These are phyloP conservation scores for Percopsis transmontana DNA, from an alignment of 2,113 vertebrate genomes.

Conservation along the genomic window DNA sequence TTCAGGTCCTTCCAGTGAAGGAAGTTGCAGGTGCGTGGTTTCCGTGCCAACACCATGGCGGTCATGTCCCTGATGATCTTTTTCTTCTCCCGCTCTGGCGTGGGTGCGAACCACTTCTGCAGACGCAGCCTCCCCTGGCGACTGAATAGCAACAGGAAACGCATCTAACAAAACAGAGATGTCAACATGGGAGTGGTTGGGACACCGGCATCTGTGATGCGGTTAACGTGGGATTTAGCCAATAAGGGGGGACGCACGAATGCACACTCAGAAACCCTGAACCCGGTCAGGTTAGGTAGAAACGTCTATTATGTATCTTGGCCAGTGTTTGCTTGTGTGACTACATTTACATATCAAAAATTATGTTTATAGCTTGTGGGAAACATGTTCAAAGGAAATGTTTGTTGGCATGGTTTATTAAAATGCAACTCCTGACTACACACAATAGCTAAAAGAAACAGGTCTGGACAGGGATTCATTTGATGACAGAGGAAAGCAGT, in stretches of 20 bases:
- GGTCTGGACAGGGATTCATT: constrained; percentile 1
- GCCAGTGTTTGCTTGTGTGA: too few species aligned
- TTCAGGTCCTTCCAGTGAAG: constrained; percentile 97
- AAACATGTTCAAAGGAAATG: constrained; percentile 2
- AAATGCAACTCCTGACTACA: constrained; percentile 29
- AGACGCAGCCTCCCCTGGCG: constrained; percentile 95
- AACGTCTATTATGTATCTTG: too few species aligned
- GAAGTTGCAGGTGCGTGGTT: constrained; percentile 92
- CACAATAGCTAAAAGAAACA: background rate
- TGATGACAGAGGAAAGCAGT: background rate
- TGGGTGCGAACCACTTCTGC: constrained; percentile 94
- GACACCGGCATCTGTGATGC: background rate
- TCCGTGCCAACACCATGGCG: constrained; percentile 86
- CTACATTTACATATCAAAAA: too few species aligned
- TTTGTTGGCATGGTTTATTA: constrained; percentile 28
- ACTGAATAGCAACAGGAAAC: constrained; percentile 96
- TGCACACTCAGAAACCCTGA: background rate
- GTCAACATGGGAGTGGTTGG: background rate
- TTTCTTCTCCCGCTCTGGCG: constrained; percentile 92
- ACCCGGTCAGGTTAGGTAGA: background rate
- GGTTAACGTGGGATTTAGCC: too few species aligned
- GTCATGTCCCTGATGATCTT: constrained; percentile 94
- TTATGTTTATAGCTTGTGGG: too few species aligned
- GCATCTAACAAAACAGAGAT: constrained; percentile 80
- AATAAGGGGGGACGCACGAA: background rate